Base-by-base conservation (phyloP, 2,113 vertebrate species). In the Archilochus colubris region DNA sequence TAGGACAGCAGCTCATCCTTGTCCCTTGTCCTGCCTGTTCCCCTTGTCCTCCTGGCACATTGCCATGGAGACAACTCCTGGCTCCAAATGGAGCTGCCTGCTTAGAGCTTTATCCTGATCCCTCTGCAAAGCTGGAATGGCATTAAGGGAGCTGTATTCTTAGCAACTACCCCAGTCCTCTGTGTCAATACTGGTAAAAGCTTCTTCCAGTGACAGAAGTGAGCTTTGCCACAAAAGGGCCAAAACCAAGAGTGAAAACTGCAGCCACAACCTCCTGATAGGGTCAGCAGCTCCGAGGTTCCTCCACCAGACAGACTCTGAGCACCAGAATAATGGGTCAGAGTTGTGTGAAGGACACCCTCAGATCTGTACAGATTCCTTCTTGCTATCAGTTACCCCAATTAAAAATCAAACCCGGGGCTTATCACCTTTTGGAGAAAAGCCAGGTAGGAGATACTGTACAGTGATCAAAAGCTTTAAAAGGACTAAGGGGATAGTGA, bases 321-420 rank as follows among this genome's bases (percentile, higher is more conserved):
- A 90, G 83, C 75, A 7, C 25, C 0, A 38, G 55, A 43, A 88
- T 67, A 86, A 92, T 14, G 59, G 93, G 79, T 51, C 55, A 2
- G 83, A 24, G 53, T 19, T 16, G 68, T 7, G 78, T 38, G 33
- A 70, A 63, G 53, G 88, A 81, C 6, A 36, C 84, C 36, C 74
- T 90, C 89, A 92, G 94, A 92, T 85, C 82, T 21, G 51, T 4
- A 25, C 25, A 13, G 33, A 69, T 59, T 53, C 89, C 82, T 95
- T 94, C 67, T 82, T 62, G 75, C 94, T 63, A 68, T 53, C 79
- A 14, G 21, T 70, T 82, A 57, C 87, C 86, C 91, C 89, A 89
- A 95, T 96, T 95, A 96, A 95, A 90, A 93, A 94, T 82, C 91
- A 95, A 96, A 93, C 9, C 74, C n/a, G 0, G 70, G 84, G 89